Evolutionary conservation across 1,140 invertebrate genomes (phyloP).

Genomic region (Caenorhabditis inopinata): DNA sequence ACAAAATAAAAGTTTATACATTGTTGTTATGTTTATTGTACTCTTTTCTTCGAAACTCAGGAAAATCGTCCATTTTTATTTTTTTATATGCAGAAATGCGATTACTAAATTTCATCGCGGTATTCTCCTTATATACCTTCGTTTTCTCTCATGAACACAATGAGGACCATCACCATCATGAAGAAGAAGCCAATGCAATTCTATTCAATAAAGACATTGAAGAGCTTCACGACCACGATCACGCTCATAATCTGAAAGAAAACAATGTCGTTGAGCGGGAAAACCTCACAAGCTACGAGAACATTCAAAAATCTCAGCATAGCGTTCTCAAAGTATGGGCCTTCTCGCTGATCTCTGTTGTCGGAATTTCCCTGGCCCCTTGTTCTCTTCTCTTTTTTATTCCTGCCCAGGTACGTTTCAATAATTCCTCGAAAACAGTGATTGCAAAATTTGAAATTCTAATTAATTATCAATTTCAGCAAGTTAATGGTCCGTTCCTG

Average conservation of each 20-base stretch:
- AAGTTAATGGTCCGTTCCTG: conserved; percentile 67
- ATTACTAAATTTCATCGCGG: background rate
- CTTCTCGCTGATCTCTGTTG: background rate
- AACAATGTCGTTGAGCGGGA: conserved; percentile 45
- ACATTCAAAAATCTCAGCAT: conserved; percentile 24
- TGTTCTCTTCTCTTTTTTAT: conserved; percentile 90
- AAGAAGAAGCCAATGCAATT: conserved; percentile 62
- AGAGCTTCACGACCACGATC: conserved; percentile 51
- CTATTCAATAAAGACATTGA: background rate
- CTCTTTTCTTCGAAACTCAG: background rate
- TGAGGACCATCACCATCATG: background rate
- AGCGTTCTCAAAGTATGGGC: background rate
- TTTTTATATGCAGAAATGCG: background rate
- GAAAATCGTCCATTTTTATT: no score
- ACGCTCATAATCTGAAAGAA: conserved; percentile 41
- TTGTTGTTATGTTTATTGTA: background rate
- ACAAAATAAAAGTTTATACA: no score
- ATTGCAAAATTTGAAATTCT: conserved; percentile 25
- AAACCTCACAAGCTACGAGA: background rate
- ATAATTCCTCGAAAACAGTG: conserved; percentile 53
- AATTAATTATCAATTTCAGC: background rate
- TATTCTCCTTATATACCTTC: no score
- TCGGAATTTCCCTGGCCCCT: conserved; percentile 69
- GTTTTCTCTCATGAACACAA: background rate
- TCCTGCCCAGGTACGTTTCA: conserved; percentile 77